phyloP scores from a whole-genome alignment of 2,797 vertebrate species.

The Numenius phaeopus region DNA sequence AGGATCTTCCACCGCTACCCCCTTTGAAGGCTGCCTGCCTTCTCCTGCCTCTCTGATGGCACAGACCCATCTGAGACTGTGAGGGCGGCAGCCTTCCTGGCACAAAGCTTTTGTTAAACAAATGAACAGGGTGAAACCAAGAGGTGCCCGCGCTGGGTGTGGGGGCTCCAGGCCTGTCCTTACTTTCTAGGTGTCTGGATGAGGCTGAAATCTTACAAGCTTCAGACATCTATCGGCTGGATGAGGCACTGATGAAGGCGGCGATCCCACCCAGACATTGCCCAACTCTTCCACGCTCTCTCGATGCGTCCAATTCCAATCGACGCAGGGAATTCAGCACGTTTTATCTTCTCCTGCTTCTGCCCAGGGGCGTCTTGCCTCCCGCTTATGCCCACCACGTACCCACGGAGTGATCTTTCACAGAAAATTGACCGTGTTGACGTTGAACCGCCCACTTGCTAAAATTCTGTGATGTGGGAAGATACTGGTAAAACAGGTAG shows the following conservation, averaged over 20 bases:
- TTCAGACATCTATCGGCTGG: background rate
- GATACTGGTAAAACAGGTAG: background rate
- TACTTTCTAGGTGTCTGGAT: background rate
- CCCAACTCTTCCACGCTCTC: background rate
- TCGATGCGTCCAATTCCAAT: too few species aligned
- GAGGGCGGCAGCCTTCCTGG: background rate
- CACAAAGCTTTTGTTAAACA: background rate
- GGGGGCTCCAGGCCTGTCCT: background rate
- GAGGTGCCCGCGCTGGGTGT: background rate
- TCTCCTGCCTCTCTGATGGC: background rate
- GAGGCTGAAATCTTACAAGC: background rate
- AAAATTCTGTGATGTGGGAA: background rate
- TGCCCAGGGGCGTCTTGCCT: background rate
- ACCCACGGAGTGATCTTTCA: background rate
- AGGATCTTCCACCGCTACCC: rapidly evolving
- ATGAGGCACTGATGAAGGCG: rapidly evolving
- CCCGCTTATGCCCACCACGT: background rate
- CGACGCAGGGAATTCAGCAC: background rate
- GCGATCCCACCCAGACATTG: background rate
- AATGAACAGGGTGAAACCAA: background rate
- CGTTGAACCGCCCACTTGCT: background rate
- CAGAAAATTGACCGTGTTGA: background rate
- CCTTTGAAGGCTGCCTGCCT: background rate
- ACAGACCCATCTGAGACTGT: background rate
- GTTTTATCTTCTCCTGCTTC: background rate